Conservation (phyloP, 2,888 invertebrate genomes). For the Meandrusa payeni region DNA sequence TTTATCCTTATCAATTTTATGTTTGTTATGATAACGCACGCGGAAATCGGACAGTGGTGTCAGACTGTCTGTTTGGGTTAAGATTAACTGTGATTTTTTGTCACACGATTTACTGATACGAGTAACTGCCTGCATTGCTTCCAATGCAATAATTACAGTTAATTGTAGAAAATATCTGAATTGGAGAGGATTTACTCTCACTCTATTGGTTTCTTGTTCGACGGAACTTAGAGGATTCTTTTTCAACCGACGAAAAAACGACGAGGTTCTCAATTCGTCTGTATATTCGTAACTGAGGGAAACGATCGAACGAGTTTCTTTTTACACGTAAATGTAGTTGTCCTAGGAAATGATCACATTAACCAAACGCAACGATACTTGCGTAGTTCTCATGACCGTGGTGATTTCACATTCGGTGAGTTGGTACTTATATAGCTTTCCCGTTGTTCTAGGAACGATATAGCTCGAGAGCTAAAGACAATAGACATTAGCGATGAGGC, state of each 20-base stretch:
- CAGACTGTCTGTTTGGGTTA: not conserved
- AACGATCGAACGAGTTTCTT: too few relatives aligned
- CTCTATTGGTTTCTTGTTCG: too few relatives aligned
- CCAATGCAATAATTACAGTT: too few relatives aligned
- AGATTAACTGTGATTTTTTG: conserved; percentile 1
- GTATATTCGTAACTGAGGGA: too few relatives aligned
- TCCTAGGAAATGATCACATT: conserved; percentile 1
- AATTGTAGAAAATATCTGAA: too few relatives aligned
- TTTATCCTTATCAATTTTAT: conserved; percentile 11
- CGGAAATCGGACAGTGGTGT: conserved; percentile 9
- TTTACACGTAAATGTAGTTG: not conserved
- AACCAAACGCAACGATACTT: conserved; percentile 1
- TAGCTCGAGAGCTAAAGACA: conserved; percentile 3
- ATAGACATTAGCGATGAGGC: not conserved
- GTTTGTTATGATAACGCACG: conserved; percentile 13
- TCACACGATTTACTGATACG: too few relatives aligned
- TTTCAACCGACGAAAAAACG: too few relatives aligned
- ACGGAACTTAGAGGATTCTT: too few relatives aligned
- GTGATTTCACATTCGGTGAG: conserved; percentile 11
- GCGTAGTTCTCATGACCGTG: conserved; percentile 5
- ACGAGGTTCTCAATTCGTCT: not conserved
- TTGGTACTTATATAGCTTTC: conserved; percentile 1
- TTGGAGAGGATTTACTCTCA: too few relatives aligned
- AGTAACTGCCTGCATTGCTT: too few relatives aligned
- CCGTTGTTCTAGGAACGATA: conserved; percentile 15